Evolutionary conservation across 1,140 invertebrate species (phyloP), one percentile per base, ranked within the genome.

Genomic region (Diabrotica virgifera): DNA sequence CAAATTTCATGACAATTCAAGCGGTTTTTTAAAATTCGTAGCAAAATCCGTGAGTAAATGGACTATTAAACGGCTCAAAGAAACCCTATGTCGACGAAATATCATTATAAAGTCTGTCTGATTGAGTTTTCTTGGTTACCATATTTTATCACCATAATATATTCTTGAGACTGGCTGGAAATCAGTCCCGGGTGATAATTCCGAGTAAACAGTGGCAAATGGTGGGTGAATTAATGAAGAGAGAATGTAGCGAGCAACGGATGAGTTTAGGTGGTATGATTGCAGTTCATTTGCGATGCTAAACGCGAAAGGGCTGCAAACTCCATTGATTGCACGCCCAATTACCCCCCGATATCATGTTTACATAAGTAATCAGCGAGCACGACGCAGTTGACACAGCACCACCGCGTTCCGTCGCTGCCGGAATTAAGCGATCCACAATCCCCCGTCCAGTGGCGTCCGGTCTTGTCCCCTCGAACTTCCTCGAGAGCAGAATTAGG

Each of bases 331-430:
- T 77, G 76, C 72, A 75, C 70, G 76, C 71, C 74, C 76, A 77
- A 77, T 77, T 77, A 77, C 76, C 76, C 76, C 73, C 72, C 73
- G 73, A 75, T 75, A 77, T 77, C 76, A 76, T 77, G 76, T 77
- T 77, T 77, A 76, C 76, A 76, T 76, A 77, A 77, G 76, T 76
- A 76, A 77, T 77, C 74, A 74, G 69, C 67, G 71, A 66, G 74
- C 65, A 69, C 70, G 65, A 66, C 70, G 63, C 62, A 69, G 75
- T 76, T 75, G 76, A 75, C 76, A 64, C 57, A 63, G 52, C 58
- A 50, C 54, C 65, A 36, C 40, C 62, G 36, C 38, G n/a, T 36
- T 37, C n/a, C n/a, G 55, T 40, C 40, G 52, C 46, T 63, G 68
- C 51, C 61, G 60, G 68, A 69, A 69, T 69, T 66, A 69, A 69